Evolutionary conservation across 2,797 vertebrate species (phyloP).

Genomic region (Balearica regulorum): DNA sequence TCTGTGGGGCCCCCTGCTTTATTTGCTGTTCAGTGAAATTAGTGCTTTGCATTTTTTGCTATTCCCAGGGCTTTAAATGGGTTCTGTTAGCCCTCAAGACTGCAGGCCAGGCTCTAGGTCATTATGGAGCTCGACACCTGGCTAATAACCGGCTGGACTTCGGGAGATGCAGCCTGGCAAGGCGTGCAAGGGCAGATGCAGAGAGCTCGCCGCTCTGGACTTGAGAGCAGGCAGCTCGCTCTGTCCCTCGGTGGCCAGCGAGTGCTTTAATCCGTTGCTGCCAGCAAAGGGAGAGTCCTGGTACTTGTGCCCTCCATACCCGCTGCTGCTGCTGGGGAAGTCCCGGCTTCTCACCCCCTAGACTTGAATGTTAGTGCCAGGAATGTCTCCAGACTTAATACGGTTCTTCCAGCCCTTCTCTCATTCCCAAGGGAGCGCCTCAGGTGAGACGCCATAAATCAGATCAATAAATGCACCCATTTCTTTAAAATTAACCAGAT

Average conservation of each 20-base stretch:
- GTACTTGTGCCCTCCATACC: neutral
- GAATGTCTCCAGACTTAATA: neutral
- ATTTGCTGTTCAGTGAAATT: constrained; percentile 6
- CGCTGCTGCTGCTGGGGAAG: neutral
- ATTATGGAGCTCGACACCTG: constrained; percentile 3
- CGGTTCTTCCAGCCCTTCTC: neutral
- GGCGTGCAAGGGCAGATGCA: neutral
- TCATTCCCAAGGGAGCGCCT: neutral
- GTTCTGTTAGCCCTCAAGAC: neutral
- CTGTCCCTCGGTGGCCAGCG: neutral
- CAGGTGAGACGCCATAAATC: neutral
- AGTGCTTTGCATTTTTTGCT: neutral
- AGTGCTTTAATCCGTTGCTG: neutral
- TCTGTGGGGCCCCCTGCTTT: neutral
- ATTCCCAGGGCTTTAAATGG: neutral
- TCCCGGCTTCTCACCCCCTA: neutral
- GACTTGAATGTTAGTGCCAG: neutral
- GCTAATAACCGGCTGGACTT: neutral
- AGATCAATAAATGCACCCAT: neutral
- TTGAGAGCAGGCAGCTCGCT: neutral
- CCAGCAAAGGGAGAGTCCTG: neutral
- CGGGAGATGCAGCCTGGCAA: neutral
- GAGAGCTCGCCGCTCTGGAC: neutral
- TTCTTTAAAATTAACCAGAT: neutral
- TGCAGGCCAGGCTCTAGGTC: neutral